Conservation (phyloP, 2,113 vertebrate genomes). For the Petrocephalus zakoni region DNA sequence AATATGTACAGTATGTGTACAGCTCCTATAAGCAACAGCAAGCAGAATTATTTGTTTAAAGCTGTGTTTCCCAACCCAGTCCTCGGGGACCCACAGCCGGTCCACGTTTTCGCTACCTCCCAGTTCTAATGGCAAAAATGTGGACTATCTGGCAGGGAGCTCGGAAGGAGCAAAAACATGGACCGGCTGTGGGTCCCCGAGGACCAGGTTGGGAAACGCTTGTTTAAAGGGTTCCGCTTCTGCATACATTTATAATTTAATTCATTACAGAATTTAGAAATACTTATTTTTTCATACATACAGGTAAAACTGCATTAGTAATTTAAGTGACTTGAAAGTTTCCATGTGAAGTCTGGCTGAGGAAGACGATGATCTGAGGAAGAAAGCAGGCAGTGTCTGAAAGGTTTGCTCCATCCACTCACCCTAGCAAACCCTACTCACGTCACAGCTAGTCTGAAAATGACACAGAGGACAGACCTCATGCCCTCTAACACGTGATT, state of each 20-base stretch:
- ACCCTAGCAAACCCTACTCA: not conserved
- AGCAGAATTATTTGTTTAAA: not conserved
- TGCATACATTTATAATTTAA: not conserved
- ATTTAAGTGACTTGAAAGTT: not conserved
- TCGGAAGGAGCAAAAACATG: too few species aligned
- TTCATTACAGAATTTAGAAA: not conserved
- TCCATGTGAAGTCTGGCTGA: not conserved
- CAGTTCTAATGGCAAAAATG: too few species aligned
- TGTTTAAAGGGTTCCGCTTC: not conserved
- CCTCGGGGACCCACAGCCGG: too few species aligned
- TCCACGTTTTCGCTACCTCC: too few species aligned
- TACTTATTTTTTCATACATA: not conserved
- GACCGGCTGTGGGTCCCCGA: too few species aligned
- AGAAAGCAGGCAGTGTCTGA: not conserved
- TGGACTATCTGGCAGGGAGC: too few species aligned
- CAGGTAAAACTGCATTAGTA: not conserved
- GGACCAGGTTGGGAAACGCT: too few species aligned
- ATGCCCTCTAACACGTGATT: not conserved
- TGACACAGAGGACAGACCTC: not conserved
- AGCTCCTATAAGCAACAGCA: not conserved
- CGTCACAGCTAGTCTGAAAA: not conserved
- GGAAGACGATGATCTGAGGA: not conserved
- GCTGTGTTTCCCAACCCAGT: too few species aligned
- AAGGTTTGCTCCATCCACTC: not conserved
- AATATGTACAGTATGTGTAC: not conserved